These are phyloP conservation scores for Ophioninae sp. DNA, from an alignment of 2,888 invertebrate genomes.

Conservation along the genomic window DNA sequence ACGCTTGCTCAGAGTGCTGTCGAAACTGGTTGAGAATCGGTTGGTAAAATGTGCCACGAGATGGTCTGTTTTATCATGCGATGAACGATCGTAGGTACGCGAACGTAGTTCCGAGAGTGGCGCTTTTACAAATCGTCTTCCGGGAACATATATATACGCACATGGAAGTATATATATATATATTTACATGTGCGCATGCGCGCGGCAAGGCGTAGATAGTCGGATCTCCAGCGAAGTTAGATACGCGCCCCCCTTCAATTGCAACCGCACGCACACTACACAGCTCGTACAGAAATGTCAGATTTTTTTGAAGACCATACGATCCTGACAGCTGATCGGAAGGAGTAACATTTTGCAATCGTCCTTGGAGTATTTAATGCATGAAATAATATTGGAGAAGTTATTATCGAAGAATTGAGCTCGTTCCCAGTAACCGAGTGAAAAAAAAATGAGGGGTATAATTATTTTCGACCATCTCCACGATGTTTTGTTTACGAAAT, in stretches of 20 bases:
- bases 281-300: slow-evolving; percentile 54
- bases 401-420: neutral
- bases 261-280: slow-evolving; percentile 32
- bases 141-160: neutral
- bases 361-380: neutral
- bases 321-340: slow-evolving; percentile 51
- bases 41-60: neutral
- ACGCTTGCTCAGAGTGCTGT: neutral
- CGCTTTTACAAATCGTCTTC: neutral
- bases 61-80: slow-evolving; percentile 47
- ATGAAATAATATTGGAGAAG: slow-evolving; percentile 18
- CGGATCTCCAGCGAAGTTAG: slow-evolving; percentile 45
- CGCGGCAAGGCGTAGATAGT: neutral
- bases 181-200: too few species aligned
- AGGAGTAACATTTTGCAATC: slow-evolving; percentile 26
- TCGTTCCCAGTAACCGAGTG: neutral
- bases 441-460: slow-evolving; percentile 85
- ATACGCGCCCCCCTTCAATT: slow-evolving; percentile 47
- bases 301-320: slow-evolving; percentile 47
- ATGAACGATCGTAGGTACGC: slow-evolving; percentile 19
- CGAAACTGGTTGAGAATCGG: too few species aligned
- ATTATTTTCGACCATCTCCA: slow-evolving; percentile 88
- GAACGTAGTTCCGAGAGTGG: slow-evolving; percentile 32
- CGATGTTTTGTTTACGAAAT: slow-evolving; percentile 87
- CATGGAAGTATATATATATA: too few species aligned